A percentile compares a stretch with the other conserved stretches of the same genome.
Evolutionary conservation across 2,888 invertebrate species (phyloP).

Genomic region (Eumerus sabulonum): DNA sequence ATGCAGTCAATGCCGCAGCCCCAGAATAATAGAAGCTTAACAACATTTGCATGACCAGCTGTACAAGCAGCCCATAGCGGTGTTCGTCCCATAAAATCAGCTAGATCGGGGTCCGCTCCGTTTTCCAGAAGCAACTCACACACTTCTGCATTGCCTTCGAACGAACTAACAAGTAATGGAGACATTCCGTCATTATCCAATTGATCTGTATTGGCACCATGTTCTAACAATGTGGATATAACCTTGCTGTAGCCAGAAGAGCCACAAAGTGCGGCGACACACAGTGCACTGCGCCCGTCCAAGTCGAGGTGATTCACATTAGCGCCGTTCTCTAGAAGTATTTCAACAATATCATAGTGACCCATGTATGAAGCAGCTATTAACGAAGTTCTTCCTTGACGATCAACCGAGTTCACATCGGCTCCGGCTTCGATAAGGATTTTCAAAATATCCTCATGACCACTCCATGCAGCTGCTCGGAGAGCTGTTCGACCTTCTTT

Average conservation of each 20-base stretch:
- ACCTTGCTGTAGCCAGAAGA: conserved; percentile 85
- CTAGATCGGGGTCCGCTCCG: conserved; percentile 94
- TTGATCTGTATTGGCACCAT: conserved; percentile 90
- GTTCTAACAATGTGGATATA: conserved; percentile 87
- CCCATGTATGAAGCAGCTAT: conserved; percentile 98
- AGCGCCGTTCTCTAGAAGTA: conserved; percentile 89
- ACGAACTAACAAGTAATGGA: conserved; percentile 92
- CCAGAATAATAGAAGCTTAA: conserved; percentile 94
- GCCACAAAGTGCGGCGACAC: conserved; percentile 92
- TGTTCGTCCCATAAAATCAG: conserved; percentile 89
- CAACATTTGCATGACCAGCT: conserved; percentile 93
- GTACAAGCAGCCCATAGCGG: conserved; percentile 96
- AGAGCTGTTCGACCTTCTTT: conserved; percentile 93
- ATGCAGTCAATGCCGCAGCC: conserved; percentile 97
- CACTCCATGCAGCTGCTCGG: conserved; percentile 95
- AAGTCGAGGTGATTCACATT: conserved; percentile 91
- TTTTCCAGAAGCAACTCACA: conserved; percentile 94
- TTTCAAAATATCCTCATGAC: conserved; percentile 91
- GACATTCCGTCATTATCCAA: conserved; percentile 93
- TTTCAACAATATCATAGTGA: conserved; percentile 93
- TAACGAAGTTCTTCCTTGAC: conserved; percentile 93
- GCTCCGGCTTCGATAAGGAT: conserved; percentile 88
- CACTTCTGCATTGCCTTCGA: conserved; percentile 94
- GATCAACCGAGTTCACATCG: conserved; percentile 90
- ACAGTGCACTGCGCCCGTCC: conserved; percentile 92